Percentiles rank a stretch among this genome's conserved stretches.
These are phyloP conservation scores for Bucco capensis DNA, from an alignment of 2,113 vertebrate genomes.

Conservation along the genomic window DNA sequence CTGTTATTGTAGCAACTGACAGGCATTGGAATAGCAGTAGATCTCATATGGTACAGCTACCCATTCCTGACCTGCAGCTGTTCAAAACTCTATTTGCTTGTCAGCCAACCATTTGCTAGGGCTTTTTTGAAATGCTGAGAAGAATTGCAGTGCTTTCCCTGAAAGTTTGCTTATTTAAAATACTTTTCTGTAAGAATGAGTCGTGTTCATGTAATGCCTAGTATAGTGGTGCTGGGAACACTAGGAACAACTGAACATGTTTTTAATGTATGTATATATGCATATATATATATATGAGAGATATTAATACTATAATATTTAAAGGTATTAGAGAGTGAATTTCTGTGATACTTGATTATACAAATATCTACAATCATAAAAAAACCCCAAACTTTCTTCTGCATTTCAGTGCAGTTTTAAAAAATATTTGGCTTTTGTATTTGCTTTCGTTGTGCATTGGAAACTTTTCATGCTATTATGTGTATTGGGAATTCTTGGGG, in stretches of 20 bases:
- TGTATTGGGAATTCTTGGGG: not conserved
- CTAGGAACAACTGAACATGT: not conserved
- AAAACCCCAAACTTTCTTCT: not conserved
- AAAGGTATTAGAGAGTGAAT: not conserved
- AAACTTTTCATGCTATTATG: not conserved
- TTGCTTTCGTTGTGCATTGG: not conserved
- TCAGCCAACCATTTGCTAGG: not conserved
- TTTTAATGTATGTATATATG: not conserved
- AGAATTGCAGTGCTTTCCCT: conserved; percentile 40
- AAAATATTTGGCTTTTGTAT: not conserved
- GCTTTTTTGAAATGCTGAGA: not conserved
- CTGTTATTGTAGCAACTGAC: not conserved
- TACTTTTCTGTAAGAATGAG: not conserved
- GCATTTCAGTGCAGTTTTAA: not conserved
- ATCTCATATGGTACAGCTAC: not conserved
- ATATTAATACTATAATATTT: not conserved
- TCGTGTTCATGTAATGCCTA: not conserved
- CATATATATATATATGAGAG: not conserved
- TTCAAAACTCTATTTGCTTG: conserved; percentile 4
- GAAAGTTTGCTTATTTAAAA: not conserved
- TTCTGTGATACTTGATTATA: not conserved
- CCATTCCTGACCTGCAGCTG: not conserved
- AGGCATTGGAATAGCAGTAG: not conserved
- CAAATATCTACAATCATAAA: not conserved
- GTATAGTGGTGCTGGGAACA: not conserved